Conservation (phyloP, 2,797 vertebrate genomes). For the Malacoctenus gilli region DNA sequence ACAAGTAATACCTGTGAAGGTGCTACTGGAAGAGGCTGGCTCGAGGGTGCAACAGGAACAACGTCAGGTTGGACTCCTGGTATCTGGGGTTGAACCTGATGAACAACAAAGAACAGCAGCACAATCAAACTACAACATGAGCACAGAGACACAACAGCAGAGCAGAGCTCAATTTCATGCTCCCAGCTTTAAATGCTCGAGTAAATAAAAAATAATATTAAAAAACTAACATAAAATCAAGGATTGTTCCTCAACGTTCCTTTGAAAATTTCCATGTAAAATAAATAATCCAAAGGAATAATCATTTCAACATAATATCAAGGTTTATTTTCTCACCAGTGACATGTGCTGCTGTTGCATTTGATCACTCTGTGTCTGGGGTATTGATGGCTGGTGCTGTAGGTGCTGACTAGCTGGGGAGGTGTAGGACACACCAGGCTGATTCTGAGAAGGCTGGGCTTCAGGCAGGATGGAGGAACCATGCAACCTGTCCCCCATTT, state of each 20-base stretch:
- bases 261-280: neutral
- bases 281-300: too few species aligned
- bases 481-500: conserved; percentile 84
- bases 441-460: conserved; percentile 82
- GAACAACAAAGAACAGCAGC: neutral
- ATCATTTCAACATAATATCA: neutral
- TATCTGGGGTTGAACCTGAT: conserved; percentile 71
- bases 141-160: neutral
- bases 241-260: too few species aligned
- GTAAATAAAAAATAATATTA: neutral
- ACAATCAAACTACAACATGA: neutral
- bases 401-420: conserved; percentile 84
- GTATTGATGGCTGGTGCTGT: conserved; percentile 72
- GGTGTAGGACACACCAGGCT: conserved; percentile 83
- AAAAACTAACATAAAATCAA: neutral
- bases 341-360: conserved; percentile 72
- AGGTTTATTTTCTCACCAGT: conserved; percentile 81
- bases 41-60: conserved; percentile 67
- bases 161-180: too few species aligned
- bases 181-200: too few species aligned
- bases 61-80: conserved; percentile 79
- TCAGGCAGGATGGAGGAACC: conserved; percentile 86
- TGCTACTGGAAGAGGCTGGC: conserved; percentile 73
- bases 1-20: conserved; percentile 84
- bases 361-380: conserved; percentile 74